Evolutionary conservation across 2,797 vertebrate species (phyloP).

Genomic region (Antrozous pallidus): DNA sequence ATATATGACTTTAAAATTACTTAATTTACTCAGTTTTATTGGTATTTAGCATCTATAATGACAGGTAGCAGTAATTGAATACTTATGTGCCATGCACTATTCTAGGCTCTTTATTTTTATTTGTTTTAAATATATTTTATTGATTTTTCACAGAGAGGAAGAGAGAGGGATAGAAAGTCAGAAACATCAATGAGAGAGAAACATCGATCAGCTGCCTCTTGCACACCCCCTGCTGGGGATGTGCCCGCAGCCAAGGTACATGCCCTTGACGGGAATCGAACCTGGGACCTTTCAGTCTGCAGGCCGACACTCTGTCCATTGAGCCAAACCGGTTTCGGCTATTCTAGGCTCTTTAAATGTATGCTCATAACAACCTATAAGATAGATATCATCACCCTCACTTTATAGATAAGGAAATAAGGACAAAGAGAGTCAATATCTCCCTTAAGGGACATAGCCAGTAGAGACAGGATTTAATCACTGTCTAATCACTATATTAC

Average conservation of each 20-base stretch:
- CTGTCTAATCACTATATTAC: not conserved
- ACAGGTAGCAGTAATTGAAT: slow-evolving; percentile 13
- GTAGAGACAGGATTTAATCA: not conserved
- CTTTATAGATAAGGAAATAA: not conserved
- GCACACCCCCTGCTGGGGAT: too few species aligned
- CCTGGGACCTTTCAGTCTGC: too few species aligned
- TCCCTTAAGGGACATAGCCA: not conserved
- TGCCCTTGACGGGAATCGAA: too few species aligned
- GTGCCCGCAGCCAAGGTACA: too few species aligned
- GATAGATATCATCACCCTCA: not conserved
- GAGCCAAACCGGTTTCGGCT: too few species aligned
- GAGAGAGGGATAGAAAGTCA: too few species aligned
- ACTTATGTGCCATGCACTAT: not conserved
- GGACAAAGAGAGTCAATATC: not conserved
- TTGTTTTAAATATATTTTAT: too few species aligned
- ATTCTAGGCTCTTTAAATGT: not conserved
- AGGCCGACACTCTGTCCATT: too few species aligned
- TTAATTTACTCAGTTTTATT: slow-evolving; percentile 52
- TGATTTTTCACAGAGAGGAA: too few species aligned
- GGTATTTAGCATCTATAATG: slow-evolving; percentile 9
- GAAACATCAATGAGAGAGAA: too few species aligned
- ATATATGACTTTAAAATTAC: slow-evolving; percentile 48
- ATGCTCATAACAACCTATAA: not conserved
- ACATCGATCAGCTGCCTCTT: too few species aligned
- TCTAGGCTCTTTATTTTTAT: not conserved